A percentile compares a stretch with the other conserved stretches of the same genome.
These are phyloP conservation scores for Drosophila santomea DNA, from an alignment of 1,140 invertebrate species.

Conservation along the genomic window DNA sequence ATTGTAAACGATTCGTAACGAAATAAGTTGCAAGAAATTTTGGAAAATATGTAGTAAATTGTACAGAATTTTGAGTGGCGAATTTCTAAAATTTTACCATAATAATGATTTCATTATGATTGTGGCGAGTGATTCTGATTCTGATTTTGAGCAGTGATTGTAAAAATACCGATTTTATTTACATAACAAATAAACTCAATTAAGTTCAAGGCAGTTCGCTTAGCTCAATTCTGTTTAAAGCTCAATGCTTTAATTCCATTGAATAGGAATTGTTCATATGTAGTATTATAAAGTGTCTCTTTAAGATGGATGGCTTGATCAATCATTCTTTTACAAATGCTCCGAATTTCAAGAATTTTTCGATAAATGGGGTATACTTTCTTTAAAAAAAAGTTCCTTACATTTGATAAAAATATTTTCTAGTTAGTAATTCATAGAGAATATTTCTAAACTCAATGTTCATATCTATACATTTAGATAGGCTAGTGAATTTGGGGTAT, in stretches of 20 bases:
- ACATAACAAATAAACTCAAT: background rate
- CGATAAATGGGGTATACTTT: background rate
- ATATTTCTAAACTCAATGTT: background rate
- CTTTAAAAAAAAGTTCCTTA: background rate
- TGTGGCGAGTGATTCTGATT: background rate
- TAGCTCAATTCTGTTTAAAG: background rate
- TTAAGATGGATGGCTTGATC: too few species aligned
- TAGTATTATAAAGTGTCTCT: too few species aligned
- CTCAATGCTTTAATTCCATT: background rate
- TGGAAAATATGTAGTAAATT: background rate
- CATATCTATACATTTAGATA: slow-evolving; percentile 2
- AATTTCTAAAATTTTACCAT: background rate
- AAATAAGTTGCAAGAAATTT: background rate
- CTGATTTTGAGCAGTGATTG: background rate
- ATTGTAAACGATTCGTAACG: background rate
- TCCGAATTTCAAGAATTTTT: background rate
- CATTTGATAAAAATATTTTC: background rate
- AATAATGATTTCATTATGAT: background rate
- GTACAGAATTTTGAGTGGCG: background rate
- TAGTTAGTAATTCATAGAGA: background rate
- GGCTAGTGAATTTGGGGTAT: background rate
- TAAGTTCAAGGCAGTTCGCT: background rate
- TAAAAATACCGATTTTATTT: background rate
- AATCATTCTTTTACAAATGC: background rate
- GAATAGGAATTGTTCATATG: too few species aligned